Base-by-base conservation (phyloP, 2,888 invertebrate species). In the Cephonodes hylas region DNA sequence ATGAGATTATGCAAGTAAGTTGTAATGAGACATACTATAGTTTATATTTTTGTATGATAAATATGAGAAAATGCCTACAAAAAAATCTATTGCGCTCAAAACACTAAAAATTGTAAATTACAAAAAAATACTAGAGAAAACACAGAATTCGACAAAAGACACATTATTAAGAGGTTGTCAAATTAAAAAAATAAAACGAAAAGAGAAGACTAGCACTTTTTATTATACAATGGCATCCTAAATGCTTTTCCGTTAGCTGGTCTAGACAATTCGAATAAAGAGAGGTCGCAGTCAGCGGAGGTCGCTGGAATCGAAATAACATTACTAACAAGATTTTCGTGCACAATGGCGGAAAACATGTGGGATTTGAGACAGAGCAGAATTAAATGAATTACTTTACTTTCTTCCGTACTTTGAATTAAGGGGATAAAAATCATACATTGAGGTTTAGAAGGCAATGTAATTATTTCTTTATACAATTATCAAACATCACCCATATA, bases 281-380 rank as follows among this genome's bases (percentile, higher is more conserved):
- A 48, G 27, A 25, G 46, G 15, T 48, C 48, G 25, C 15, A 48
- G 23, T 23, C 48, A 48, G 48, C 25, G 15, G 46, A 46, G 46
- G 22, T 48, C 25, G 23, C 23, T 48, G 48, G n/a, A 25, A 48
- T 48, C 23, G 48, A n/a, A 23, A 48, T 48, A 25, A 48, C 48
- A 48, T 48, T 48, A 48, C 25, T 48, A 25, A 48, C 48, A 48
- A 48, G 48, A 48, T 48, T 48, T 48, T 25, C 48, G 48, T 48
- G 25, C 23, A 48, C 23, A n/a, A 23, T 25, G 6, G 25, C 25
- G 23, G 22, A n/a, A 25, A 48, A 6, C 4, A 4, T 25, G n/a
- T 5, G 23, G 25, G 2, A 25, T 25, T 15, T 5, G 10, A 25
- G 48, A n/a, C 25, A 15, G 6, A 48, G 48, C 25, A 5, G 25